Evolutionary conservation across 2,888 invertebrate species (phyloP), one percentile per base, ranked within the genome.

Genomic region (Bursaphelenchus okinawaensis): DNA sequence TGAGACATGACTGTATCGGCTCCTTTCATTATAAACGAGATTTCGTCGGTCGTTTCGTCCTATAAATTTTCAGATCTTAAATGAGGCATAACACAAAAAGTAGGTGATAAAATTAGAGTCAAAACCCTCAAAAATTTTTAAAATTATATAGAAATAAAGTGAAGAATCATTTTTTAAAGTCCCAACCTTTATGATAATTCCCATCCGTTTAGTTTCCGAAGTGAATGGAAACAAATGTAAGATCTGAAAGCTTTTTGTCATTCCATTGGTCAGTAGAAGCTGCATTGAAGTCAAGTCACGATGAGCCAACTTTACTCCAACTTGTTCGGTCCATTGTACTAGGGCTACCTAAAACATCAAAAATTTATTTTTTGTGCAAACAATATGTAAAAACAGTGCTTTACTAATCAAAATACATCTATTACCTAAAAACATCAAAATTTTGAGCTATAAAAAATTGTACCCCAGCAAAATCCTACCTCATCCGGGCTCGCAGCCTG

Each of bases 1-100:
- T 87, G 87, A 7, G 90, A 87, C 89, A 98, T 90, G 0, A 95
- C 91, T 28, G 92, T 90, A 85, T 98, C 98, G 0, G 98, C 98
- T 16, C 98, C 98, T 85, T 99, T 99, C 83, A 96, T 87, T 23
- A 62, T 52, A 26, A 62, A 28, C 28, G 62, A 62, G 29, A 62
- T 93, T 83, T 92, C 91, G 0, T 90, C 91, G 0, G 89, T 89
- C 16, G 84, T 83, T 67, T 87, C 86, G 65, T 88, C 93, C 88
- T 89, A 79, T 1, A 75, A 72, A 54, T 1, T 54, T 54, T 54
- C 26, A 19, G 12, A 19, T 40, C n/a, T 40, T 40, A 19, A 40
- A 19, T 40, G 40, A 16, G 16, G 19, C n/a, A n/a, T n/a, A n/a
- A n/a, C n/a, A n/a, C n/a, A n/a, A n/a, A n/a, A n/a, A n/a, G n/a